phyloP scores from a whole-genome alignment of 2,113 vertebrate genomes.

The Callipepla squamata region DNA sequence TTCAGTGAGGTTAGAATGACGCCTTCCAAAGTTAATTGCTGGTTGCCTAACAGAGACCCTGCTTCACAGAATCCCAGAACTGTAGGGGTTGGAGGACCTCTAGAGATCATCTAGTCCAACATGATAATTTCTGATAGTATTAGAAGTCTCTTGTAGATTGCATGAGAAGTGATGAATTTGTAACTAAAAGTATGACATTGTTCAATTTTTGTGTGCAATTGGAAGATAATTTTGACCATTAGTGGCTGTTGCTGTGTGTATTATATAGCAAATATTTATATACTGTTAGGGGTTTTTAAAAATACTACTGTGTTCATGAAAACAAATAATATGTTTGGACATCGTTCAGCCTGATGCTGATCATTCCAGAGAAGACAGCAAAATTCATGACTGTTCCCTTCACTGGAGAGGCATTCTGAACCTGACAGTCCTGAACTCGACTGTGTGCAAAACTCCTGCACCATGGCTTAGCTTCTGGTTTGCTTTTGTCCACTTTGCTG shows the following conservation, averaged over 20 bases:
- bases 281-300: background rate
- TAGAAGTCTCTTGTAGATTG: background rate
- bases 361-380: background rate
- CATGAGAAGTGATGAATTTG: background rate
- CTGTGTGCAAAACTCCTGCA: background rate
- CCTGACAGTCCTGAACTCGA: background rate
- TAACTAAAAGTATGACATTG: background rate
- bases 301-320: background rate
- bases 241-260: background rate
- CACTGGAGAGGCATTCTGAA: background rate
- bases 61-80: background rate
- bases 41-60: background rate
- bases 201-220: background rate
- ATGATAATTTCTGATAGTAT: background rate
- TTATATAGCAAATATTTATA: background rate
- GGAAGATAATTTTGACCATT: background rate
- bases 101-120: background rate
- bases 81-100: no score
- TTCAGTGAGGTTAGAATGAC: background rate
- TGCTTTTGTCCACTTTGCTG: background rate
- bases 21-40: background rate
- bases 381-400: background rate
- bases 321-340: background rate
- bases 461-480: background rate
- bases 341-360: background rate